These are phyloP conservation scores for Chelonus formosanus DNA, from an alignment of 2,888 invertebrate genomes.

Conservation along the genomic window DNA sequence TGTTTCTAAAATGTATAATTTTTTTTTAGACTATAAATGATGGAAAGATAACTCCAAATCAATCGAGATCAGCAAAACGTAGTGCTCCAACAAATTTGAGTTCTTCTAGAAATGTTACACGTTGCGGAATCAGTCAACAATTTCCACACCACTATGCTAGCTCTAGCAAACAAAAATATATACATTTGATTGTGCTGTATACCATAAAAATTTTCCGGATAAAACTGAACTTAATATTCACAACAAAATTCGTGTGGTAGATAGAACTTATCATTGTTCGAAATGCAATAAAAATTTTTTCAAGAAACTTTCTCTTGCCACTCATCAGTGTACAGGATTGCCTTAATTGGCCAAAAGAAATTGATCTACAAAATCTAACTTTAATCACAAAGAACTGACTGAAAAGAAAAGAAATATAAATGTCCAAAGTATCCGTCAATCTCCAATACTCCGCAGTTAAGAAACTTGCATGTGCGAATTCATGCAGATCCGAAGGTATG, in stretches of 20 bases:
- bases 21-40: slow-evolving; percentile 45
- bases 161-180: slow-evolving; percentile 45
- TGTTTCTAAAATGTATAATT: not conserved
- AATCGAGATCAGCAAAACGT: slow-evolving; percentile 45
- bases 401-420: slow-evolving; percentile 48
- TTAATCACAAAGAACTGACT: slow-evolving; percentile 38
- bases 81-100: slow-evolving; percentile 36
- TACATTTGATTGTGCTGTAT: slow-evolving; percentile 45
- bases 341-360: slow-evolving; percentile 42
- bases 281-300: slow-evolving; percentile 60
- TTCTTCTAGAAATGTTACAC: slow-evolving; percentile 50
- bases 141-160: slow-evolving; percentile 56
- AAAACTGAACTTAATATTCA: slow-evolving; percentile 49
- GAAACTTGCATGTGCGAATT: slow-evolving; percentile 52
- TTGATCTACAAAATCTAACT: slow-evolving; percentile 35
- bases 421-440: slow-evolving; percentile 51
- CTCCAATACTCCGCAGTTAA: slow-evolving; percentile 50
- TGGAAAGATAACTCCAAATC: slow-evolving; percentile 42
- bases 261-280: slow-evolving; percentile 56
- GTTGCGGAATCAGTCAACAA: slow-evolving; percentile 54
- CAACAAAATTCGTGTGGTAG: slow-evolving; percentile 50
- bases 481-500: slow-evolving; percentile 44
- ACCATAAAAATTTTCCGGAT: slow-evolving; percentile 50
- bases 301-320: slow-evolving; percentile 54
- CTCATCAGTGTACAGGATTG: slow-evolving; percentile 51